These are phyloP conservation scores for Centropus bengalensis DNA, from an alignment of 2,113 vertebrate species.

Conservation along the genomic window DNA sequence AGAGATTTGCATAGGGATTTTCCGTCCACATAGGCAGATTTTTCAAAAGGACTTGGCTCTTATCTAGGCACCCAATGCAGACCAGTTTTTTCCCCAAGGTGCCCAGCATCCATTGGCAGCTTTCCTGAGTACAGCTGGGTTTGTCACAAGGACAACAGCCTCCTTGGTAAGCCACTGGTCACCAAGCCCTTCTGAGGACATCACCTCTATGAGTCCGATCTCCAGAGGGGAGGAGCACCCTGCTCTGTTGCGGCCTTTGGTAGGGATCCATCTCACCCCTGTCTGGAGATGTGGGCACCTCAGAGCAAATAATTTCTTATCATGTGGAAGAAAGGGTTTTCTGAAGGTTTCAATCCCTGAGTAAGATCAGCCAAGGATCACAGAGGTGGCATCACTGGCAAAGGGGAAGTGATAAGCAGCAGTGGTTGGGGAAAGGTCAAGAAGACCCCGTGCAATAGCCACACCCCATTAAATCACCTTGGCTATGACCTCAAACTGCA, in stretches of 20 bases:
- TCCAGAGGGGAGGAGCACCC: background rate
- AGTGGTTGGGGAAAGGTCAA: background rate
- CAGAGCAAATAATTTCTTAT: background rate
- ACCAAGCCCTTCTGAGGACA: background rate
- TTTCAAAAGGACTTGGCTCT: background rate
- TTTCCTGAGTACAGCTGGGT: background rate
- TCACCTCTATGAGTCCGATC: background rate
- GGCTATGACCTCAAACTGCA: background rate
- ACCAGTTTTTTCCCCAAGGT: background rate
- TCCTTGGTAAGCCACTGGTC: background rate
- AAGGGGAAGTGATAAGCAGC: accelerated
- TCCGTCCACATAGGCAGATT: background rate
- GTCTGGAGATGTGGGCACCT: background rate
- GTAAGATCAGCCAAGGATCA: background rate
- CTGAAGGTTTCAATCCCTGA: background rate
- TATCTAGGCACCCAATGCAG: background rate
- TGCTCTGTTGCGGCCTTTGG: background rate
- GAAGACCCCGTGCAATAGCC: background rate
- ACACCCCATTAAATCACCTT: background rate
- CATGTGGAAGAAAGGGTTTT: background rate
- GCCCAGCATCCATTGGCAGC: background rate
- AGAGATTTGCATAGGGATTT: conserved; percentile 44
- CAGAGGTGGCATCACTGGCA: background rate
- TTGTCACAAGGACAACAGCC: background rate
- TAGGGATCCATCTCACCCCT: background rate